A percentile compares a stretch with the other conserved stretches of the same genome.
Evolutionary conservation across 2,888 invertebrate genomes (phyloP).

Genomic region (Carcina quercana): DNA sequence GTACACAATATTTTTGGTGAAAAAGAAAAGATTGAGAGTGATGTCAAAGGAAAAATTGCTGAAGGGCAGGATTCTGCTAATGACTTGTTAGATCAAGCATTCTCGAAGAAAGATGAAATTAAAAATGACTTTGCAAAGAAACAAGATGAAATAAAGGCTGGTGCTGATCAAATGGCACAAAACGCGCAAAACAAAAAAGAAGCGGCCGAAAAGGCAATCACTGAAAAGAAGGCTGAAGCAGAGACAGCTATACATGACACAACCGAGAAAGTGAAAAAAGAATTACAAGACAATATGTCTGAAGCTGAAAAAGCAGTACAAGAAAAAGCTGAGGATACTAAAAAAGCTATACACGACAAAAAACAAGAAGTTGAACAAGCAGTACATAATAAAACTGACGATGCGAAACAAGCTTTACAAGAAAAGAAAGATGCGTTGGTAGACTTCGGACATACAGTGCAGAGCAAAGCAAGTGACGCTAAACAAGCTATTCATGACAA

Average conservation of each 20-base stretch:
- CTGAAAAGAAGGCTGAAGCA: conserved; percentile 14
- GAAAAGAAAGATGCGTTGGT: conserved; percentile 14
- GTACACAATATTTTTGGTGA: conserved; percentile 63
- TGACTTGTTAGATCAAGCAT: conserved; percentile 41
- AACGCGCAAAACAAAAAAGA: conserved; percentile 13
- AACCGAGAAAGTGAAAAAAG: conserved; percentile 19
- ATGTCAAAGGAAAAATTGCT: conserved; percentile 47
- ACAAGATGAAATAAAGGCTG: conserved; percentile 35
- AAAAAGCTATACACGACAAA: conserved; percentile 24
- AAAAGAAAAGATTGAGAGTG: conserved; percentile 59
- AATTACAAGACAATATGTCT: conserved; percentile 17
- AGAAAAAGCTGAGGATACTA: conserved; percentile 25
- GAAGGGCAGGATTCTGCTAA: conserved; percentile 54
- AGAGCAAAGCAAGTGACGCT: conserved; percentile 17
- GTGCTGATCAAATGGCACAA: conserved; percentile 25
- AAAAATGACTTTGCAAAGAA: conserved; percentile 37
- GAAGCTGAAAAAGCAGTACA: conserved; percentile 16
- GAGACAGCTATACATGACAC: conserved; percentile 26
- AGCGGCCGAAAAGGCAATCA: conserved; percentile 14
- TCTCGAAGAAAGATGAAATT: conserved; percentile 45
- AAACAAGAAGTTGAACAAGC: conserved; percentile 27
- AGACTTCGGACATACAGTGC: conserved; percentile 23
- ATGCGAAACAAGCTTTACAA: conserved; percentile 20
- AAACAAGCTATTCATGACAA: conserved; percentile 18
- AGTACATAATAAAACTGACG: conserved; percentile 22